Evolutionary conservation across 2,888 invertebrate genomes (phyloP).

Genomic region (Cephus pulcher): DNA sequence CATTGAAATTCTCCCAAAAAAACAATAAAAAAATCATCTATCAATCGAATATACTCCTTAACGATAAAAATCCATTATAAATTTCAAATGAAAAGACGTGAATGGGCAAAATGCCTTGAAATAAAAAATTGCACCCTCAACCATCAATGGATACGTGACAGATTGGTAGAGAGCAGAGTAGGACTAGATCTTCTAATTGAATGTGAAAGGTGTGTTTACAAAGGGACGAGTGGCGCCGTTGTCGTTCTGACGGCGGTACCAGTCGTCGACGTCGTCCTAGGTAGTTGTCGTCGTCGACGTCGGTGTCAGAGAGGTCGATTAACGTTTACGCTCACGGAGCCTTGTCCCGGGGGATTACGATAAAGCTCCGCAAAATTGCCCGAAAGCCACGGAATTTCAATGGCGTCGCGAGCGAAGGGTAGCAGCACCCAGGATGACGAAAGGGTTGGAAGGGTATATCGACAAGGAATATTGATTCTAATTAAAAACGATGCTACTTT

Average conservation of each 20-base stretch:
- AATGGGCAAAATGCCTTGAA: neutral
- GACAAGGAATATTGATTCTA: conserved; percentile 45
- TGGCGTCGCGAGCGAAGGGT: conserved; percentile 37
- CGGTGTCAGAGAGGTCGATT: neutral
- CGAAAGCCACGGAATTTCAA: conserved; percentile 54
- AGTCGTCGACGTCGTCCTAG: neutral
- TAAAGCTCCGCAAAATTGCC: conserved; percentile 55
- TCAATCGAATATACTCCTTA: neutral
- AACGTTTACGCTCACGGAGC: neutral
- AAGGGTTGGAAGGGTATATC: conserved; percentile 9
- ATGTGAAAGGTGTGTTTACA: neutral
- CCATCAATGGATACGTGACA: neutral
- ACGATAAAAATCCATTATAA: neutral
- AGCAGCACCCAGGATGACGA: conserved; percentile 33
- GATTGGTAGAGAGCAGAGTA: neutral
- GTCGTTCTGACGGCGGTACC: neutral
- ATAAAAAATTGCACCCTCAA: neutral
- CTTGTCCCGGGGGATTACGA: conserved; percentile 51
- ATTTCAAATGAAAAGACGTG: neutral
- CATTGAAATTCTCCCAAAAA: neutral
- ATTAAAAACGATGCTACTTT: conserved; percentile 46
- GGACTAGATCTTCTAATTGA: neutral
- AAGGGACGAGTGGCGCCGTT: neutral
- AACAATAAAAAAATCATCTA: neutral
- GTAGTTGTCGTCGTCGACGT: neutral